Evolutionary conservation across 2,113 vertebrate species (phyloP).

Genomic region (Sialia sialis): DNA sequence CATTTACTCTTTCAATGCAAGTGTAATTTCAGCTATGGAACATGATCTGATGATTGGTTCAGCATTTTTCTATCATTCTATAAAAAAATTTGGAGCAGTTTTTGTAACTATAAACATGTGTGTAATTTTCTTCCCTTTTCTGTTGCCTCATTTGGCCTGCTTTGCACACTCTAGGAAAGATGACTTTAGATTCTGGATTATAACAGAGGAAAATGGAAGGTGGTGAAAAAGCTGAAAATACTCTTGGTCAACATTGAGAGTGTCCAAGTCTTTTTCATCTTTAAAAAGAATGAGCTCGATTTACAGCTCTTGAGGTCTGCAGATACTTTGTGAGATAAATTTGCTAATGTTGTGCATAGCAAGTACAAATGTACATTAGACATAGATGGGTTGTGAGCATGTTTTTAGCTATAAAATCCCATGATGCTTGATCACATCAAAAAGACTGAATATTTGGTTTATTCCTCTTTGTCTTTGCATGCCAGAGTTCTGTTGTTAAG

Average conservation of each 20-base stretch:
- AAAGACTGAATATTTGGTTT: background rate
- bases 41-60: background rate
- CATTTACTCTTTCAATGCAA: background rate
- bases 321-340: background rate
- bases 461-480: background rate
- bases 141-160: background rate
- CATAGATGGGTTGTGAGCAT: background rate
- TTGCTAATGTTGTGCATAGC: background rate
- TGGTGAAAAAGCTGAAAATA: background rate
- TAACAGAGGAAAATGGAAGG: background rate
- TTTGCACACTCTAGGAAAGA: background rate
- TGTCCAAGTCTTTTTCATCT: background rate
- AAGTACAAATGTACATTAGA: background rate
- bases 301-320: background rate
- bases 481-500: background rate
- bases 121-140: background rate
- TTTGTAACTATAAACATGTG: background rate
- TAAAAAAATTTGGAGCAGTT: background rate
- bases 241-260: background rate
- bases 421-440: background rate
- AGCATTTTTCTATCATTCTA: background rate
- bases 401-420: background rate
- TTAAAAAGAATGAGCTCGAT: background rate
- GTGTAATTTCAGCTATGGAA: background rate
- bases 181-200: background rate